Evolutionary conservation across 2,113 vertebrate genomes (phyloP).

Genomic region (Mastomys natalensis): DNA sequence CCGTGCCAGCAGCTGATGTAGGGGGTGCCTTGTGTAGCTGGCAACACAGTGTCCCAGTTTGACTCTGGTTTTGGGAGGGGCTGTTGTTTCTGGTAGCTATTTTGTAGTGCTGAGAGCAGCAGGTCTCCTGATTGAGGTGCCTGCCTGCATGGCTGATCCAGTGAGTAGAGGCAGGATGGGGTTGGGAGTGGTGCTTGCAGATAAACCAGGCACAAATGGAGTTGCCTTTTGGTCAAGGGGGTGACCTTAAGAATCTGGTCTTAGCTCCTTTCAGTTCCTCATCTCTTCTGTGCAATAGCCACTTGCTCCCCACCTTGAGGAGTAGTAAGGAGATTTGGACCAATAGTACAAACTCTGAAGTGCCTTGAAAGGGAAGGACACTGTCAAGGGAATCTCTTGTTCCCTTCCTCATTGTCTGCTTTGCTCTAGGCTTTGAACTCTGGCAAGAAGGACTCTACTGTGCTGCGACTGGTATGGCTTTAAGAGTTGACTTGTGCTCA

Average conservation of each 20-base stretch:
- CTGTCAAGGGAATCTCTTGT: not conserved
- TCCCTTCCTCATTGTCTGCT: not conserved
- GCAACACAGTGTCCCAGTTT: not conserved
- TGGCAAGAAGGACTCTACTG: rapidly evolving
- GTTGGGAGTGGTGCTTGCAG: not conserved
- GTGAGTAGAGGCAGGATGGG: not conserved
- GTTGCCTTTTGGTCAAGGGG: not conserved
- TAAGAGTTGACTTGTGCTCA: not conserved
- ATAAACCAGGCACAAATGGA: not conserved
- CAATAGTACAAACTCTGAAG: not conserved
- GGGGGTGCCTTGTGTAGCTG: not conserved
- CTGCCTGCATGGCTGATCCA: not conserved
- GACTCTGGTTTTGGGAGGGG: conserved; percentile 27
- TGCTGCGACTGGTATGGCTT: not conserved
- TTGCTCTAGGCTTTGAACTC: not conserved
- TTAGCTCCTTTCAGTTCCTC: not conserved
- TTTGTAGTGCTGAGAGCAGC: not conserved
- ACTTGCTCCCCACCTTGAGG: not conserved
- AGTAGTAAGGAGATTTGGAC: not conserved
- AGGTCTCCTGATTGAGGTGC: not conserved
- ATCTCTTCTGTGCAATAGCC: not conserved
- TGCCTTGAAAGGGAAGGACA: not conserved
- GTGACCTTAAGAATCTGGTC: not conserved
- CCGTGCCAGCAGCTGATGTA: conserved; percentile 42
- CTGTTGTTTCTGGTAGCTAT: not conserved